A percentile compares a stretch with the other conserved stretches of the same genome.
Evolutionary conservation across 2,888 invertebrate species (phyloP).

Genomic region (Diachrysia chrysitis): DNA sequence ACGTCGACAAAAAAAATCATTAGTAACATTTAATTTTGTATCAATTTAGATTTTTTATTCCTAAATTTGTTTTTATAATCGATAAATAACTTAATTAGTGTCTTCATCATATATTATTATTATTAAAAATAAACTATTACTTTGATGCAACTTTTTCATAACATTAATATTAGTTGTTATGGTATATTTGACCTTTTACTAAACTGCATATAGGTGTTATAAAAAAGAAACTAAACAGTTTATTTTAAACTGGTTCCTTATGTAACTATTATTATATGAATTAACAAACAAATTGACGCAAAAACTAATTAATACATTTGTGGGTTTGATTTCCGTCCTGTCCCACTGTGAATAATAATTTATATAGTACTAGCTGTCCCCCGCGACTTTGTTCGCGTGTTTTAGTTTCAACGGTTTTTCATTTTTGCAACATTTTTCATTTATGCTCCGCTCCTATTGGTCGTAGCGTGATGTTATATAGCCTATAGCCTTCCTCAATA

Average conservation of each 20-base stretch:
- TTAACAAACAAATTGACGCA: background rate
- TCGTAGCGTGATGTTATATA: no score
- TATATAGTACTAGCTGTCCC: no score
- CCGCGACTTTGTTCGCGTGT: no score
- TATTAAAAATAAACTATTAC: background rate
- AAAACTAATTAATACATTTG: background rate
- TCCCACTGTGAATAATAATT: background rate
- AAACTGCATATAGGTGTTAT: background rate
- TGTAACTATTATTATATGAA: background rate
- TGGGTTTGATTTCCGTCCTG: background rate
- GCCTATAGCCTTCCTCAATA: no score
- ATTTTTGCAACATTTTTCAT: no score
- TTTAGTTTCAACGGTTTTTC: no score
- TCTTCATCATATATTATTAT: background rate
- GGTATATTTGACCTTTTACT: constrained; percentile 1
- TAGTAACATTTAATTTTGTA: no score
- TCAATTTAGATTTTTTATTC: no score
- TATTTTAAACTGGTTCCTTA: background rate
- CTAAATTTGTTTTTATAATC: background rate
- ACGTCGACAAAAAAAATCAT: no score
- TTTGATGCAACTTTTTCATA: background rate
- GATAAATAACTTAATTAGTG: background rate
- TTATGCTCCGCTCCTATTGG: no score
- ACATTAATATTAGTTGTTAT: background rate
- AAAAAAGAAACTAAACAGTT: background rate